These are phyloP conservation scores for Microctonus brassicae DNA, from an alignment of 2,888 invertebrate species.

Conservation along the genomic window DNA sequence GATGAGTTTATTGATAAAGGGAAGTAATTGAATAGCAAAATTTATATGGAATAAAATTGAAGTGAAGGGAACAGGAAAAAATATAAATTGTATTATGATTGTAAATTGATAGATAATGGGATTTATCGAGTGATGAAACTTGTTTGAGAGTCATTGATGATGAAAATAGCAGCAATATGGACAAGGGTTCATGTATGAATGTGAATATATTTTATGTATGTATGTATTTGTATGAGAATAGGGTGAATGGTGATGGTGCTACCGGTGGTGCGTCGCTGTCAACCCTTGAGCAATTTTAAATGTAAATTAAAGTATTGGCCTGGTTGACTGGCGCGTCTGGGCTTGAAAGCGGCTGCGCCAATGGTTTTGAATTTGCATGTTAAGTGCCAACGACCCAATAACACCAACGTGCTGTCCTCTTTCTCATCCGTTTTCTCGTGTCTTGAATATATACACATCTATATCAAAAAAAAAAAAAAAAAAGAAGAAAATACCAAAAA, in stretches of 20 bases:
- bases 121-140: conserved; percentile 28
- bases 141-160: conserved; percentile 29
- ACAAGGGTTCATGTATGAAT: conserved; percentile 11
- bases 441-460: conserved; percentile 23
- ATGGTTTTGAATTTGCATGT: conserved; percentile 64
- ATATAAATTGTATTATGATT: neutral
- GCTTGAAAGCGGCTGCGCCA: conserved; percentile 52
- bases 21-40: neutral
- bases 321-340: conserved; percentile 55
- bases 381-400: conserved; percentile 69
- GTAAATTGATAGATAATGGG: conserved; percentile 1
- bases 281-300: conserved; percentile 68
- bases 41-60: neutral
- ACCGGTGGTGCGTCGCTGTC: conserved; percentile 51
- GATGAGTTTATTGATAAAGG: no score
- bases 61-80: neutral
- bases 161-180: neutral
- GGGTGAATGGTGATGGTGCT: conserved; percentile 5
- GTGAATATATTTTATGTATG: neutral
- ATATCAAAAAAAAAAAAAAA: neutral
- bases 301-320: conserved; percentile 69
- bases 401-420: conserved; percentile 52
- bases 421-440: conserved; percentile 22
- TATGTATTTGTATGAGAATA: neutral
- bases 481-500: neutral